Percentiles rank a stretch among this genome's conserved stretches.
Evolutionary conservation across 2,797 vertebrate species (phyloP).

Genomic region (Natrix natrix): DNA sequence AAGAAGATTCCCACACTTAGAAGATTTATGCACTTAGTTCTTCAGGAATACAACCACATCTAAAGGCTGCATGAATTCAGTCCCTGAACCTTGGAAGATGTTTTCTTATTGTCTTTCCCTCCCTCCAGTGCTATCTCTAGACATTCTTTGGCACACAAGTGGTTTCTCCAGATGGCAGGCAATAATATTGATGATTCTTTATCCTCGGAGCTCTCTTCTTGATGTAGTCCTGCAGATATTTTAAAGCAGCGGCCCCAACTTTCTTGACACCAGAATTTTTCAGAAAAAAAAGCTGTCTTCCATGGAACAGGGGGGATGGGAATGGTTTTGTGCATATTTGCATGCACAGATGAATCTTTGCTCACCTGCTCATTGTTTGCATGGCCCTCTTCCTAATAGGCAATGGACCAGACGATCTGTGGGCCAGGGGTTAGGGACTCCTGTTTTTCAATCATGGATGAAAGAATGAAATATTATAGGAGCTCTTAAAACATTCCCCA

Average conservation of each 20-base stretch:
- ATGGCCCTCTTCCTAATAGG: neutral
- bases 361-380: neutral
- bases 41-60: neutral
- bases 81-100: neutral
- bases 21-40: neutral
- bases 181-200: neutral
- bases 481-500: neutral
- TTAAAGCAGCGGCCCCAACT: neutral
- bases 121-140: neutral
- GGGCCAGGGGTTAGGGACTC: neutral
- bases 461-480: neutral
- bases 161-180: neutral
- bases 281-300: neutral
- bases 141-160: neutral
- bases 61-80: neutral
- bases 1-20: neutral
- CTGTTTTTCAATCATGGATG: neutral
- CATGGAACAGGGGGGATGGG: neutral
- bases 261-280: neutral
- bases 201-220: neutral
- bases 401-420: neutral
- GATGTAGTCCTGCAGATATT: neutral
- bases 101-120: neutral
- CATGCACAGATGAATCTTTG: neutral
- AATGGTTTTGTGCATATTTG: neutral